Base-by-base conservation (phyloP, 2,888 invertebrate species). In the Morpho deidamia region DNA sequence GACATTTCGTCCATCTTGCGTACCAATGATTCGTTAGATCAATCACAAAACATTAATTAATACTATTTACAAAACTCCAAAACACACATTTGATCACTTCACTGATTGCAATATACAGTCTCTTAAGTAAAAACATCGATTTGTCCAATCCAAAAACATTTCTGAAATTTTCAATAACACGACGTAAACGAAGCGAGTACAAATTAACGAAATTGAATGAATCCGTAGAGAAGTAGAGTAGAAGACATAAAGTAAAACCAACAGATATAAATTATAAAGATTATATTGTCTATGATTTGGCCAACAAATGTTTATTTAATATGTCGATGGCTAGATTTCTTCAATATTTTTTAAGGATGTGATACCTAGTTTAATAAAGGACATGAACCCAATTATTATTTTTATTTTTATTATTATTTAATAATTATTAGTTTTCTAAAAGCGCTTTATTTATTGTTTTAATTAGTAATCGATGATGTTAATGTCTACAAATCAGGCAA, bases 1-100 rank as follows among this genome's bases (percentile, higher is more conserved):
- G 82, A 88, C 88, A 87, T 83, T 89, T 89, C 88, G 88, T 89
- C 88, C 88, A 89, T 89, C 87, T 89, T 89, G 88, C 85, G 76
- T 80, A 80, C 83, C 85, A 86, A 83, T 79, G 77, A 80, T 83
- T 83, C 81, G 85, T 85, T 87, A 86, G 81, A 88, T 87, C 84
- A 87, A 85, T 82, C 85, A 84, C 82, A 74, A 83, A 65, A 67
- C 61, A 60, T 79, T 74, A 76, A 77, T 82, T 79, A 74, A 78
- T 80, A 79, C 79, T 71, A 77, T 71, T 75, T 70, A 72, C 65
- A 76, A 68, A 70, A 75, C 66, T 60, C 70, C 69, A 68, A 60
- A 70, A 9, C 62, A 72, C 75, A 75, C 78, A 78, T 77, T 70
- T 63, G 68, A 73, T 67, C 77, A 81, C 72, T 69, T 67, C 73